Percentiles rank a stretch among this genome's conserved stretches.
Conservation (phyloP, 2,888 invertebrate species). For the Cerastis leucographa region DNA sequence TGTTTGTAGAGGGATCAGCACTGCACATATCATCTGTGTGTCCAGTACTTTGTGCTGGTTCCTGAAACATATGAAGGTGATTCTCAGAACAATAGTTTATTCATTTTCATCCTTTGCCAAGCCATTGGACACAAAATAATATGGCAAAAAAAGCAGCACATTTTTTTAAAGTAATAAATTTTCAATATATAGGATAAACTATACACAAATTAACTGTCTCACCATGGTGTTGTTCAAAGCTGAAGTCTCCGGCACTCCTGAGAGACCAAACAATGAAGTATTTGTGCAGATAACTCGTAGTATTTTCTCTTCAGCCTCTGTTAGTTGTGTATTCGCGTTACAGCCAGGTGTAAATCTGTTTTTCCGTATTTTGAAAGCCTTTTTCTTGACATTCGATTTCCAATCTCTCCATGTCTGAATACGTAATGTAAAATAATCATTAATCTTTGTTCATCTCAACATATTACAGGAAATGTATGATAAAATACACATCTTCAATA, state of each 20-base stretch:
- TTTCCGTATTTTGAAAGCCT: conserved; percentile 81
- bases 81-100: neutral
- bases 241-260: conserved; percentile 80
- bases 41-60: conserved; percentile 69
- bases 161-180: neutral
- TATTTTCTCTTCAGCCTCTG: conserved; percentile 81
- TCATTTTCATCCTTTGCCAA: neutral
- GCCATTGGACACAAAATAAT: neutral
- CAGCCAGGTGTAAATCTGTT: conserved; percentile 79
- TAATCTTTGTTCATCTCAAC: neutral
- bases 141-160: neutral
- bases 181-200: too few relatives aligned
- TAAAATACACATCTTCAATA: neutral
- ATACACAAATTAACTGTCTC: conserved; percentile 1
- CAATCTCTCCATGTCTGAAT: conserved; percentile 82
- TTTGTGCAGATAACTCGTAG: conserved; percentile 79
- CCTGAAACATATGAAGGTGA: conserved; percentile 55
- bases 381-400: conserved; percentile 84
- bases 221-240: conserved; percentile 73
- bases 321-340: conserved; percentile 76
- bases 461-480: neutral
- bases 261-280: conserved; percentile 78
- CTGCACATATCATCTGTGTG: conserved; percentile 71
- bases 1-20: conserved; percentile 71
- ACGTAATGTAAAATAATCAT: neutral